Evolutionary conservation across 2,797 vertebrate species (phyloP).

Genomic region (Buphagus erythrorhynchus): DNA sequence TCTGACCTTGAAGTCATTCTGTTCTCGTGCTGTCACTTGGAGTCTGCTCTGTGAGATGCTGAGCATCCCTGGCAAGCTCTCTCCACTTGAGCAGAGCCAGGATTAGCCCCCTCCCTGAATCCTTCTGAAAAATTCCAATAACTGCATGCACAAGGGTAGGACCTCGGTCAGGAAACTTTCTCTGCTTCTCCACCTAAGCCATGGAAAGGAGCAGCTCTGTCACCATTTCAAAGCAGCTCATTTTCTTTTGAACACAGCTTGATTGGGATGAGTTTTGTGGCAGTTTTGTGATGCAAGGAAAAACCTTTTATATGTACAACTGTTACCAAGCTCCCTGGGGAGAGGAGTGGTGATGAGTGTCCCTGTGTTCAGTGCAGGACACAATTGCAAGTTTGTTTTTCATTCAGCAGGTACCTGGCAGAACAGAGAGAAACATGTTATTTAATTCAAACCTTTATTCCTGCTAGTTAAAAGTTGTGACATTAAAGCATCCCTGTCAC

Average conservation of each 20-base stretch:
- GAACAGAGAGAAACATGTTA: background rate
- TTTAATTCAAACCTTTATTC: background rate
- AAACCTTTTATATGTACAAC: background rate
- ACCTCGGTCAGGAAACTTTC: background rate
- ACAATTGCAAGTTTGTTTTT: background rate
- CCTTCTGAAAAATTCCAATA: background rate
- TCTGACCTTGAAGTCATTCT: constrained; percentile 38
- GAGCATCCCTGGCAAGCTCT: constrained; percentile 33
- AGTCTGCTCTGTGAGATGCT: background rate
- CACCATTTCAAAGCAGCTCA: background rate
- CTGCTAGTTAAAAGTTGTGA: background rate
- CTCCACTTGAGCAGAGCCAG: background rate
- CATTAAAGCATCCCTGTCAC: background rate
- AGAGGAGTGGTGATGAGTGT: background rate
- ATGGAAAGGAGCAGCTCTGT: background rate
- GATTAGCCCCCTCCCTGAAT: background rate
- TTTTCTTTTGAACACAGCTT: background rate
- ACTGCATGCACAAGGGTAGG: background rate
- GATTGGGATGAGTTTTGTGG: background rate
- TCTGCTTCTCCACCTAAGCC: background rate
- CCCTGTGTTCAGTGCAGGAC: background rate
- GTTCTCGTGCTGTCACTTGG: background rate
- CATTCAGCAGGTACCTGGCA: fast-evolving
- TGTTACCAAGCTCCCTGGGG: background rate
- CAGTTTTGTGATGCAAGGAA: background rate